phyloP scores from a whole-genome alignment of 2,797 vertebrate genomes.

The Vireo griseus region DNA sequence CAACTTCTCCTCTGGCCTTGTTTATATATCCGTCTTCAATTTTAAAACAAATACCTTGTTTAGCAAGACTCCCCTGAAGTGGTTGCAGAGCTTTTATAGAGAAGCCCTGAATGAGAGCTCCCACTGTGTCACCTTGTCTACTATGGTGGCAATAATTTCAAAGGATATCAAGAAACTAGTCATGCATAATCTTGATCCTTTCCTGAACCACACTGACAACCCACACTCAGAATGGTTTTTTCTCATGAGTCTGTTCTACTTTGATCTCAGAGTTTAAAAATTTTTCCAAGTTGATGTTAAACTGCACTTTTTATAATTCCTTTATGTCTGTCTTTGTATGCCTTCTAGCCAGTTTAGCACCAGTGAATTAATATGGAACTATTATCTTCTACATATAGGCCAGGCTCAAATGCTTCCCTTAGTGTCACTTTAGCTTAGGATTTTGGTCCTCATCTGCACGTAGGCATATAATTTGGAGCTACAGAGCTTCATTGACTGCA shows the following conservation, averaged over 20 bases:
- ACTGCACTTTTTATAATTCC: not conserved
- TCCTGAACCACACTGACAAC: not conserved
- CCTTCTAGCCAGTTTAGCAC: not conserved
- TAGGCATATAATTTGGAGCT: not conserved
- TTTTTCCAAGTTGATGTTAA: not conserved
- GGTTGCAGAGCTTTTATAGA: not conserved
- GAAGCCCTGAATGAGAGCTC: not conserved
- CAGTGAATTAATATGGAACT: not conserved
- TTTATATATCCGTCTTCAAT: not conserved
- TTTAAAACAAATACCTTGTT: not conserved
- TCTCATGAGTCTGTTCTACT: not conserved
- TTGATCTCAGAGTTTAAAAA: not conserved
- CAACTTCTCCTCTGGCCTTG: not conserved
- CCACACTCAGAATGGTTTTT: not conserved
- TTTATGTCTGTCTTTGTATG: not conserved
- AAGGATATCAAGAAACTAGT: not conserved
- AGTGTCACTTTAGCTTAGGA: not conserved
- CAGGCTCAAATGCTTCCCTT: not conserved
- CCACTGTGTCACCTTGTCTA: not conserved
- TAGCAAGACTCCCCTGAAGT: not conserved
- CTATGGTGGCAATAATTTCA: not conserved
- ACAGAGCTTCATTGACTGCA: not conserved
- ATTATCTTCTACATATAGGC: not conserved
- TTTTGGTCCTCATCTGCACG: not conserved
- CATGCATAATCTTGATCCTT: not conserved